These are phyloP conservation scores for Lucinisca nassula DNA, from an alignment of 2,888 invertebrate species.

Conservation along the genomic window DNA sequence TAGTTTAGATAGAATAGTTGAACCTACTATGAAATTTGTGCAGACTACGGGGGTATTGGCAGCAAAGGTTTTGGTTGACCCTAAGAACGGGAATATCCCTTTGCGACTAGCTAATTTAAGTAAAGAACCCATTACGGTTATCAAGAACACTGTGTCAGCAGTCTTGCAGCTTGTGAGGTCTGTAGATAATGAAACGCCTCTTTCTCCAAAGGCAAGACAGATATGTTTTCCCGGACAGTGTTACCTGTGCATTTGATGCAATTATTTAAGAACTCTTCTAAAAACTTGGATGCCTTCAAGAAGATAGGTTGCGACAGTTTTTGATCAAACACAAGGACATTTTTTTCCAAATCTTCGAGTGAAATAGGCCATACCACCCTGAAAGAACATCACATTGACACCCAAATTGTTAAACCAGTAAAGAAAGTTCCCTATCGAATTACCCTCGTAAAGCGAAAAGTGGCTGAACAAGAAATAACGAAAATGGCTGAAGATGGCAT, in stretches of 20 bases:
- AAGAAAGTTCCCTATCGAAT: conserved; percentile 54
- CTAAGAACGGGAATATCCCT: conserved; percentile 16
- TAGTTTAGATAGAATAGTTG: conserved; percentile 19
- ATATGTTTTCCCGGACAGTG: not conserved
- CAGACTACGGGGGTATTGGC: conserved; percentile 48
- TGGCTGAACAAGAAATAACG: conserved; percentile 50
- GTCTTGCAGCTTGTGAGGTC: not conserved
- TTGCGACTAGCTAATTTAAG: conserved; percentile 36
- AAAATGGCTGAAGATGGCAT: conserved; percentile 43
- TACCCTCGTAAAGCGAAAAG: conserved; percentile 44
- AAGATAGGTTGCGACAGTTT: conserved; percentile 13
- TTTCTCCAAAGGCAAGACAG: not conserved
- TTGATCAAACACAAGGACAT: conserved; percentile 37
- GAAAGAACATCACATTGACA: conserved; percentile 47
- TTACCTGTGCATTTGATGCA: conserved; percentile 36
- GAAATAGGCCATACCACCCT: conserved; percentile 49
- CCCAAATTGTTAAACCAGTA: conserved; percentile 40
- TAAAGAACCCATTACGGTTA: conserved; percentile 4
- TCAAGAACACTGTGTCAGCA: conserved; percentile 25
- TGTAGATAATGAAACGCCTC: not conserved
- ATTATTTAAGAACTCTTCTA: conserved; percentile 31
- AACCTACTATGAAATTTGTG: not conserved
- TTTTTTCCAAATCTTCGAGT: conserved; percentile 21
- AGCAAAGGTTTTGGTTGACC: conserved; percentile 39
- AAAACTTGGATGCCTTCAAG: conserved; percentile 21